Conservation (phyloP, 2,113 vertebrate species). For the Silurus asotus region DNA sequence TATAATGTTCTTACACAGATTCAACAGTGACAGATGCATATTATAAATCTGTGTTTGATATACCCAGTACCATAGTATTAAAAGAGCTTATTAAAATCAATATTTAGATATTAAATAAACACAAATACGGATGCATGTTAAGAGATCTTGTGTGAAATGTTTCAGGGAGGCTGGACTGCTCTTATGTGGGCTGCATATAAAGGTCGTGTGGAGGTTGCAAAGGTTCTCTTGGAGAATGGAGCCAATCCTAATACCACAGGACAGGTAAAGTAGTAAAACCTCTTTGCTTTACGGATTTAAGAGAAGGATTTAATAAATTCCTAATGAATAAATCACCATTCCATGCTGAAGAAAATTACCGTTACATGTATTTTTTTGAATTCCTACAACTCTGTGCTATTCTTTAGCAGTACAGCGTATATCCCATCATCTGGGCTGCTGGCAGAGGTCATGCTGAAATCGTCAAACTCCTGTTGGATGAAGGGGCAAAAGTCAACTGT, state of each 20-base stretch:
- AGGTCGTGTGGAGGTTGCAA: constrained; percentile 82
- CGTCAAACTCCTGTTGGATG: constrained; percentile 83
- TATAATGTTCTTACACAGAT: background rate
- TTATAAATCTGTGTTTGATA: background rate
- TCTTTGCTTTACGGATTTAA: background rate
- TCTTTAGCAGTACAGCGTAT: constrained; percentile 91
- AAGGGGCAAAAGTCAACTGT: constrained; percentile 96
- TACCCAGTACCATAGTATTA: background rate
- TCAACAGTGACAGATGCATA: background rate
- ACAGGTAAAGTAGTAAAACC: constrained; percentile 77
- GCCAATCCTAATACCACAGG: constrained; percentile 94
- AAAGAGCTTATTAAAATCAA: background rate
- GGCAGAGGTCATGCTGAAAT: constrained; percentile 90
- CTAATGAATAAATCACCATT: background rate
- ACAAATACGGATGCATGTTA: background rate
- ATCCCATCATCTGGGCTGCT: constrained; percentile 96
- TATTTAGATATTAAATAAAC: background rate
- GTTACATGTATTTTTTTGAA: background rate
- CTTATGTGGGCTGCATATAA: constrained; percentile 96
- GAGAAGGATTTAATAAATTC: background rate
- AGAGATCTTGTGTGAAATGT: constrained; percentile 22
- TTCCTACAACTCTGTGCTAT: background rate
- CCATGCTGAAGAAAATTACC: background rate
- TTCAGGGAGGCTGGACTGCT: constrained; percentile 94
- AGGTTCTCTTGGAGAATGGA: constrained; percentile 83